Evolutionary conservation across 2,888 invertebrate species (phyloP).

Genomic region (Bibio marci): DNA sequence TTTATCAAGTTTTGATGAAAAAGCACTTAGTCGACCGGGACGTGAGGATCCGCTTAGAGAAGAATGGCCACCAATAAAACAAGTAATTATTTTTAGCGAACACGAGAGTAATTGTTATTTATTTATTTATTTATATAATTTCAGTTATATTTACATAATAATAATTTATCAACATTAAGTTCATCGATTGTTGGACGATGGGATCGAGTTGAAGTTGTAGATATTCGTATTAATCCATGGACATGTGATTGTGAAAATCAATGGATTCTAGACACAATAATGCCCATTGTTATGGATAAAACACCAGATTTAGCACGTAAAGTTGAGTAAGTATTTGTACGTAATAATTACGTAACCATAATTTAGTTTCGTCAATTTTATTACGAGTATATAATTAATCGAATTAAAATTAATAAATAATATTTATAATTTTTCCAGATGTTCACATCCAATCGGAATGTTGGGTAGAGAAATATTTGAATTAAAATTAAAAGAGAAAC

Average conservation of each 20-base stretch:
- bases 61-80: conserved; percentile 46
- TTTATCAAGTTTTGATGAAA: conserved; percentile 38
- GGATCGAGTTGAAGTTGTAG: conserved; percentile 47
- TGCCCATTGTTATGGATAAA: conserved; percentile 33
- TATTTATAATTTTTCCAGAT: too few relatives aligned
- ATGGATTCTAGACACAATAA: conserved; percentile 52
- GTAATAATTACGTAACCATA: too few relatives aligned
- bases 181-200: conserved; percentile 49
- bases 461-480: conserved; percentile 37
- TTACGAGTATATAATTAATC: too few relatives aligned
- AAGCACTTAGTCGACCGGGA: conserved; percentile 36
- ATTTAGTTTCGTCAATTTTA: too few relatives aligned
- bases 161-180: conserved; percentile 32
- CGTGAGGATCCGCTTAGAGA: conserved; percentile 32
- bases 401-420: too few relatives aligned
- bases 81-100: conserved; percentile 28
- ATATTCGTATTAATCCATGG: conserved; percentile 58
- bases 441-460: conserved; percentile 48
- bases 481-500: conserved; percentile 34
- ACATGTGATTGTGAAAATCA: conserved; percentile 64
- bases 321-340: conserved; percentile 31
- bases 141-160: conserved; percentile 54
- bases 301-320: conserved; percentile 28
- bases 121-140: not conserved
- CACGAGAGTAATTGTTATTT: not conserved